phyloP scores from a whole-genome alignment of 2,888 invertebrate species.

The Lamellibrachia satsuma region DNA sequence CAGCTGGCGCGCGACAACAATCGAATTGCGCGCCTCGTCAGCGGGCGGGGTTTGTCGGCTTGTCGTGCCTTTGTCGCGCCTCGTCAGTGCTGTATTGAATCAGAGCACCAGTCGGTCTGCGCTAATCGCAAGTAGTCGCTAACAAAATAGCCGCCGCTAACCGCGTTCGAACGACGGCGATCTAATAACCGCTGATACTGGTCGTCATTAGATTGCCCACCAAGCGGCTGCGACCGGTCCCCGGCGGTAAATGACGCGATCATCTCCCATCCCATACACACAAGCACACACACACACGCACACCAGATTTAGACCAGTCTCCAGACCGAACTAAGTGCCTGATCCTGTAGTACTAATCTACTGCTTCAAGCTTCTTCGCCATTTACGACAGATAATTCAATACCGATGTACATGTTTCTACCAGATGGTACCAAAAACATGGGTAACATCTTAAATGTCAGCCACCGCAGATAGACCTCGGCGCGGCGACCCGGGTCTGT shows the following conservation, averaged over 20 bases:
- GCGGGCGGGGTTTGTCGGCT: not conserved
- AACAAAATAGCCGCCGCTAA: slow-evolving; percentile 2
- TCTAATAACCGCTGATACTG: slow-evolving; percentile 3
- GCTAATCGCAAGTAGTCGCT: slow-evolving; percentile 17
- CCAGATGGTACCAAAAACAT: too few species aligned
- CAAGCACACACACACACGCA: too few species aligned
- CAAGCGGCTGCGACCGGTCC: not conserved
- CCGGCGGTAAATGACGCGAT: not conserved
- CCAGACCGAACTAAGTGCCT: too few species aligned
- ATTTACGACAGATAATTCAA: too few species aligned
- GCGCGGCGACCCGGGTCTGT: not conserved
- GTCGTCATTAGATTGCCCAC: not conserved
- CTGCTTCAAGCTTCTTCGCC: too few species aligned
- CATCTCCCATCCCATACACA: not conserved
- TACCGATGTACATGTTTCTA: too few species aligned
- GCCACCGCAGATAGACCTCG: not conserved
- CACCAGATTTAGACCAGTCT: too few species aligned
- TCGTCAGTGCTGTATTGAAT: not conserved
- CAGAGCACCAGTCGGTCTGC: not conserved
- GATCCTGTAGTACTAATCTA: too few species aligned
- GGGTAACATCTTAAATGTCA: too few species aligned
- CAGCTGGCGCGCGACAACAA: not conserved
- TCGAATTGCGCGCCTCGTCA: not conserved
- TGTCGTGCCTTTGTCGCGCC: not conserved
- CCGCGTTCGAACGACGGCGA: not conserved